Base-by-base conservation (phyloP, 2,797 vertebrate species). In the Sebastes kiyomatsui region DNA sequence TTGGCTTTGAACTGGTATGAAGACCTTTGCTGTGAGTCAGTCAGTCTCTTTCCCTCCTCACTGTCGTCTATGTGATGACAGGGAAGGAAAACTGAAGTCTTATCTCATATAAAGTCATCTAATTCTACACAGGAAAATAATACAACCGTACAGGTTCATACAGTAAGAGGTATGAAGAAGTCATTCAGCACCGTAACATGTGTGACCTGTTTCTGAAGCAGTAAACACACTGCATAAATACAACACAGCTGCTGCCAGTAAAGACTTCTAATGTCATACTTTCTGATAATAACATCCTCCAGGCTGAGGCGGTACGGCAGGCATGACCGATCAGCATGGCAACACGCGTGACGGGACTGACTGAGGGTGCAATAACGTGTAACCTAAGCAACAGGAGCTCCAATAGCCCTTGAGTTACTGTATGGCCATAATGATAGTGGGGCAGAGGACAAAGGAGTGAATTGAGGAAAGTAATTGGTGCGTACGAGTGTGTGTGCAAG, bases 111-210 rank as follows among this genome's bases (percentile, higher is more conserved):
- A 22, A 38, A 69, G 72, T 55, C 18, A 22, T 52, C 35, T 82
- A 46, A 81, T 85, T 87, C 77, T 56, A 80, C 80, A 76, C 56
- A 55, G 20, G 38, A 68, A 78, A 67, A 70, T 49, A 66, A 79
- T 72, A 70, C 38, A 52, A 30, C 55, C 20, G 8, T 2, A 35
- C 59, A 56, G n/a, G 22, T 55, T 80, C 25, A 60, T 54, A 33
- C 62, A 49, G 27, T 76, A 86, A 79, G 56, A 67, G 33, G 46
- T 70, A 62, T 79, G 69, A 75, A 77, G 25, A 38, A 33, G 68
- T 71, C 61, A 65, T 85, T 78, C 55, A 82, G 67, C 61, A 33
- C 23, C n/a, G 14, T 33, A 67, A 82, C 70, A 78, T 23, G 59
- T 65, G 79, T 74, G 88, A 85, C 68, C 52, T 33, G 68, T 76